These are phyloP conservation scores for Hypsopygia costalis DNA, from an alignment of 2,888 invertebrate species.

Conservation along the genomic window DNA sequence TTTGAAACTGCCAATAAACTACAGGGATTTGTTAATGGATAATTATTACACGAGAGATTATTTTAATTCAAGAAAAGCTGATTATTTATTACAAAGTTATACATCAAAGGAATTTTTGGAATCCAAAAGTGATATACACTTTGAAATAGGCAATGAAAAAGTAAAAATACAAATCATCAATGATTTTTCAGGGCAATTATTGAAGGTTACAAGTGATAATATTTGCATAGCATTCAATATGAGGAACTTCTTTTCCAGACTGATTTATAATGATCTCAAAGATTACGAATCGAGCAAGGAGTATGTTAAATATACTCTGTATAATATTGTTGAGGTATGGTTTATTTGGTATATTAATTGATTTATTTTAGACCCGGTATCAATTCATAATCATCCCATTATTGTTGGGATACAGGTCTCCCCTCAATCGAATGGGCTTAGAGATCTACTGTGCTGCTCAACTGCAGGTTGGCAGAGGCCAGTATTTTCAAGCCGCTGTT, in stretches of 20 bases:
- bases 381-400: too few relatives aligned
- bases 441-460: too few relatives aligned
- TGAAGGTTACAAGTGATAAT: conserved; percentile 44
- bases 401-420: too few relatives aligned
- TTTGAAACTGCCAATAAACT: conserved; percentile 46
- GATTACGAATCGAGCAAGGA: conserved; percentile 23
- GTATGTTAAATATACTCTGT: conserved; percentile 39
- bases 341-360: conserved; percentile 5
- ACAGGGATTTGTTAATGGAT: conserved; percentile 33
- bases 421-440: too few relatives aligned
- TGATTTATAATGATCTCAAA: conserved; percentile 37
- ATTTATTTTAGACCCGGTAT: too few relatives aligned
- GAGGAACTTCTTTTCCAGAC: conserved; percentile 47
- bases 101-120: conserved; percentile 45
- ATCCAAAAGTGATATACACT: conserved; percentile 31
- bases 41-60: conserved; percentile 22
- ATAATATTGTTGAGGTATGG: conserved; percentile 49
- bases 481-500: too few relatives aligned
- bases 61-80: conserved; percentile 31
- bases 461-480: too few relatives aligned
- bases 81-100: conserved; percentile 33
- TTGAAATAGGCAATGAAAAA: conserved; percentile 37
- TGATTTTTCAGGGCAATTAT: conserved; percentile 38
- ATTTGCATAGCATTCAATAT: conserved; percentile 37
- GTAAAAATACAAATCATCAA: conserved; percentile 39